These are phyloP conservation scores for Misgurnus anguillicaudatus DNA, from an alignment of 2,113 vertebrate genomes.

Conservation along the genomic window DNA sequence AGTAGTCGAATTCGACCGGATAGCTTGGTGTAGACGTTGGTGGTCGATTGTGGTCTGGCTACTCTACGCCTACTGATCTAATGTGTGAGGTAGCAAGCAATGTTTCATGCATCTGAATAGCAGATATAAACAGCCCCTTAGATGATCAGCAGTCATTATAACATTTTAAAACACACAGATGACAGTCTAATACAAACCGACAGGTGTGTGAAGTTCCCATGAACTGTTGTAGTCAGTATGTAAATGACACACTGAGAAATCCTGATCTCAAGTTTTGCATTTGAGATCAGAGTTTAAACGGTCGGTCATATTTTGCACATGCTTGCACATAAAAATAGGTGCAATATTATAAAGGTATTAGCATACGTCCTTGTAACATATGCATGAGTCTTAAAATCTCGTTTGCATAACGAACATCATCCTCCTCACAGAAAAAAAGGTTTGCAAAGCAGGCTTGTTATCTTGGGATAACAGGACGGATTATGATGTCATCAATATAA, in stretches of 20 bases:
- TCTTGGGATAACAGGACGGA: not conserved
- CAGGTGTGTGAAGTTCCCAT: slow-evolving; percentile 13
- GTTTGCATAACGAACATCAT: not conserved
- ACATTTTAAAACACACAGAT: too few relatives aligned
- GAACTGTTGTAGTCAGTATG: slow-evolving; percentile 4
- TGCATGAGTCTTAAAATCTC: not conserved
- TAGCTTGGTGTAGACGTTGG: too few relatives aligned
- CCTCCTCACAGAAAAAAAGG: not conserved
- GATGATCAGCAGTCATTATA: too few relatives aligned
- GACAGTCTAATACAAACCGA: not conserved
- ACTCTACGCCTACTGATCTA: too few relatives aligned
- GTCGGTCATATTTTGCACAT: slow-evolving; percentile 14
- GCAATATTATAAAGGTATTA: not conserved
- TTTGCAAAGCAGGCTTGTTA: slow-evolving; percentile 6
- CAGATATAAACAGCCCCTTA: too few relatives aligned
- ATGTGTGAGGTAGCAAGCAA: too few relatives aligned
- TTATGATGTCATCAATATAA: slow-evolving; percentile 4
- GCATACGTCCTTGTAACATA: not conserved
- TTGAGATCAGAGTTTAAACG: not conserved
- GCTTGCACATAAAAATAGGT: not conserved
- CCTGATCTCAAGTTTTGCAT: slow-evolving; percentile 25
- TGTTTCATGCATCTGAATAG: too few relatives aligned
- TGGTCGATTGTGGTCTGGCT: too few relatives aligned
- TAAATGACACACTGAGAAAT: slow-evolving; percentile 20
- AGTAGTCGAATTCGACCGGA: too few relatives aligned